Conservation (phyloP, 1,140 invertebrate species). For the Atta colombica region DNA sequence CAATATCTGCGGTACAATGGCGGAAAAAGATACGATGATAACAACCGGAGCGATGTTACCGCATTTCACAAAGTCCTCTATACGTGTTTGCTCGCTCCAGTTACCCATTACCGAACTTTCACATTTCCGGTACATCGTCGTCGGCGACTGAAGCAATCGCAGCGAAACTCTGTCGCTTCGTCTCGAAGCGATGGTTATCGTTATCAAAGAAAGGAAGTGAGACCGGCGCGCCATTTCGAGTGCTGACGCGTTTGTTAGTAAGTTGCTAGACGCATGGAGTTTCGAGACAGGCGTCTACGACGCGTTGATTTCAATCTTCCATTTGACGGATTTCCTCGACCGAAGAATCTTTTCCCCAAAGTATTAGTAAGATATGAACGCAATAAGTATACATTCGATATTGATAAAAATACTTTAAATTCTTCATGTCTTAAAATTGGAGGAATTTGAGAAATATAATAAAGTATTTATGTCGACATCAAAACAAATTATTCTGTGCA, state of each 20-base stretch:
- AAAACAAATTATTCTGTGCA: background rate
- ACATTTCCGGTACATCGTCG: constrained; percentile 66
- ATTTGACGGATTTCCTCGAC: constrained; percentile 43
- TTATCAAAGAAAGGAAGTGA: constrained; percentile 67
- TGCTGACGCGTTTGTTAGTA: constrained; percentile 61
- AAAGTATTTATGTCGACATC: background rate
- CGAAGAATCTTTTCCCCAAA: constrained; percentile 6
- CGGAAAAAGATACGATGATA: constrained; percentile 71
- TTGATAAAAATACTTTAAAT: background rate
- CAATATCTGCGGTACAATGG: constrained; percentile 53
- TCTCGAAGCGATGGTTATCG: constrained; percentile 70
- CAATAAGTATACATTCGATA: background rate
- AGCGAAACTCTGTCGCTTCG: constrained; percentile 70
- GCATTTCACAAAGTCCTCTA: constrained; percentile 40
- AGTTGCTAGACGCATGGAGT: constrained; percentile 66
- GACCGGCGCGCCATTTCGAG: constrained; percentile 43
- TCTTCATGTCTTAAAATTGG: background rate
- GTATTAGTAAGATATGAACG: background rate
- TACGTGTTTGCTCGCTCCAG: constrained; percentile 71
- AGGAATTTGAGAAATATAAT: background rate
- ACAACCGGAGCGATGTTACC: constrained; percentile 62
- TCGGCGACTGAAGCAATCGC: constrained; percentile 65
- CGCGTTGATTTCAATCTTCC: constrained; percentile 66
- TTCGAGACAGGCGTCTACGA: constrained; percentile 64
- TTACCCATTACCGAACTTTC: constrained; percentile 74